phyloP scores from a whole-genome alignment of 2,888 invertebrate genomes.

The Notocelia uddmanniana region DNA sequence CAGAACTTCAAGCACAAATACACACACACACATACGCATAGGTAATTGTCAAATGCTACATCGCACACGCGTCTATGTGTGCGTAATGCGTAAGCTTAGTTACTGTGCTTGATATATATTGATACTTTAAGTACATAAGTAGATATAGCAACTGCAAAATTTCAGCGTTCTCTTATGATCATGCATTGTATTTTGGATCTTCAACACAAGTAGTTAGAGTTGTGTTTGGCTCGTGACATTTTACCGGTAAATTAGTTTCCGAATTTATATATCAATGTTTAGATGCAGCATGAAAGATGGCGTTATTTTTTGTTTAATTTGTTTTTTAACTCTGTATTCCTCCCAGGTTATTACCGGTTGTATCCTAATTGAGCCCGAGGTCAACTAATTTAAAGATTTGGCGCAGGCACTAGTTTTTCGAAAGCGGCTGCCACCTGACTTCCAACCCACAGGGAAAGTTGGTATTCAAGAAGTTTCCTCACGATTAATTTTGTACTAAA shows the following conservation, averaged over 20 bases:
- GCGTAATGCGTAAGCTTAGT: constrained; percentile 6
- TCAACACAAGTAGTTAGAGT: background rate
- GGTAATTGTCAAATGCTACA: constrained; percentile 37
- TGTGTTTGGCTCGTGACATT: background rate
- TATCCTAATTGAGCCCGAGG: too few species aligned
- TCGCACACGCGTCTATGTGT: background rate
- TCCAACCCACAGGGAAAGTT: too few species aligned
- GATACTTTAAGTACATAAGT: constrained; percentile 26
- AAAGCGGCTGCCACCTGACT: too few species aligned
- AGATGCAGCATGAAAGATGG: too few species aligned
- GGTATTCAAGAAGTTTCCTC: too few species aligned
- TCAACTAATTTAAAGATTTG: too few species aligned
- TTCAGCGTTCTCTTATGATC: background rate
- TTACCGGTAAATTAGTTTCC: background rate
- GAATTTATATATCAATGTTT: too few species aligned
- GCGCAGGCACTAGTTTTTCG: too few species aligned
- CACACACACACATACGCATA: constrained; percentile 48
- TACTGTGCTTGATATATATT: constrained; percentile 37
- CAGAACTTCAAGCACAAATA: constrained; percentile 36
- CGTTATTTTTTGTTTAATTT: too few species aligned
- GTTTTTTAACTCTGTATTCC: too few species aligned
- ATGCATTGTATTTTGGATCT: background rate
- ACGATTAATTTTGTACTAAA: too few species aligned
- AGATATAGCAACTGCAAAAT: constrained; percentile 1
- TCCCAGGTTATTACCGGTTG: too few species aligned